Evolutionary conservation across 2,797 vertebrate species (phyloP).

Genomic region (Monodelphis domestica): DNA sequence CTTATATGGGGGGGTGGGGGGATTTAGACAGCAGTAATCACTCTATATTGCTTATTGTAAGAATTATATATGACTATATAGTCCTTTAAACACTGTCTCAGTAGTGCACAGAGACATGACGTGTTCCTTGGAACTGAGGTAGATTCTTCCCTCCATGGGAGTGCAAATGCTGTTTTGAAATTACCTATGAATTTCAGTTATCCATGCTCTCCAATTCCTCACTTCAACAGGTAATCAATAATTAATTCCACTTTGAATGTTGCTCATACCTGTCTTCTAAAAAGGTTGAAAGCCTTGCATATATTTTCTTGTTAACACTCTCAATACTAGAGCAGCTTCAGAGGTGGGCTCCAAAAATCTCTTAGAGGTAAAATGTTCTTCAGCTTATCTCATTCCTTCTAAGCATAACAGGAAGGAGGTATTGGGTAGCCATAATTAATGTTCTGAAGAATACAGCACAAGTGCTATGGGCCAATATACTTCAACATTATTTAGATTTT

Average conservation of each 20-base stretch:
- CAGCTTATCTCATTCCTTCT: constrained; percentile 18
- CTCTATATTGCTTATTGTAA: constrained; percentile 36
- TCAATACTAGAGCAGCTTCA: constrained; percentile 47
- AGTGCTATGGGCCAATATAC: background rate
- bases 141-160: constrained; percentile 46
- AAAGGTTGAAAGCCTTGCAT: constrained; percentile 64
- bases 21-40: background rate
- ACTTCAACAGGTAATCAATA: constrained; percentile 75
- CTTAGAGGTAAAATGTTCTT: constrained; percentile 20
- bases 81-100: background rate
- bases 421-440: background rate
- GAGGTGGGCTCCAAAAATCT: constrained; percentile 42
- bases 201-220: constrained; percentile 60
- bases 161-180: constrained; percentile 47
- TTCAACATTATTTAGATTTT: constrained; percentile 25
- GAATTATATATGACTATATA: background rate
- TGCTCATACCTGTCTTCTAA: constrained; percentile 66
- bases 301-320: constrained; percentile 61
- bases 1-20: background rate
- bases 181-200: constrained; percentile 56
- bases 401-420: constrained; percentile 12
- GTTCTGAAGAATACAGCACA: background rate
- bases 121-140: background rate
- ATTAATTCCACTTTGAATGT: constrained; percentile 74
- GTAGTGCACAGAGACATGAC: background rate